phyloP scores from a whole-genome alignment of 2,797 vertebrate genomes.

The Characodon lateralis region DNA sequence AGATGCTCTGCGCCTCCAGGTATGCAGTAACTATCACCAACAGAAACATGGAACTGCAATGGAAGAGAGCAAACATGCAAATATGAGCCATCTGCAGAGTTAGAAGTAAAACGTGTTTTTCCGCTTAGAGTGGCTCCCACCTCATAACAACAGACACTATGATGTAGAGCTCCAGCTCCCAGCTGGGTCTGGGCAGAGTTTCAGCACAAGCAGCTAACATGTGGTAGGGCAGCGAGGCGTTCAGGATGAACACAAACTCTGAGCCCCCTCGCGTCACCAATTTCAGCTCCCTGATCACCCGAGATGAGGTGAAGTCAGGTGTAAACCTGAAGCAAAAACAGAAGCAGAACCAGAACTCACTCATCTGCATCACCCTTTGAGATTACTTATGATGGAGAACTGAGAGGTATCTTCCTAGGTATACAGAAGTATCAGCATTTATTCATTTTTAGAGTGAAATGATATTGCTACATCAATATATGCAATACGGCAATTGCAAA shows the following conservation, averaged over 20 bases:
- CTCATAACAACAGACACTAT: constrained; percentile 96
- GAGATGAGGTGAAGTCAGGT: constrained; percentile 97
- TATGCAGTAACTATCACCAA: constrained; percentile 95
- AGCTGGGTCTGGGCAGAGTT: constrained; percentile 93
- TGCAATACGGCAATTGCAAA: not conserved
- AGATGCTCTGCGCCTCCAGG: constrained; percentile 97
- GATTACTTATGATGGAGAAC: not conserved
- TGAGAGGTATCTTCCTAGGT: not conserved
- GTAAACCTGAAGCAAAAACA: constrained; percentile 87
- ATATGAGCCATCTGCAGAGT: not conserved
- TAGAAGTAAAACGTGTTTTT: not conserved
- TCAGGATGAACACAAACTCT: constrained; percentile 93
- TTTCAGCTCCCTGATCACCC: constrained; percentile 95
- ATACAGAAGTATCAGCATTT: not conserved
- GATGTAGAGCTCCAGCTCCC: constrained; percentile 95
- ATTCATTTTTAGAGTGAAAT: not conserved
- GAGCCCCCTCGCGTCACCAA: constrained; percentile 91
- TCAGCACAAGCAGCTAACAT: constrained; percentile 95
- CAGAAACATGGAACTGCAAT: constrained; percentile 91
- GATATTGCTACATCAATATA: not conserved
- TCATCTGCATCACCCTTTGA: not conserved
- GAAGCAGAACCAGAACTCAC: not conserved
- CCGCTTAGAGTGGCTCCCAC: constrained; percentile 63
- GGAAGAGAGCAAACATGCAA: not conserved
- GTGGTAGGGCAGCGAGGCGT: constrained; percentile 97